Conservation (phyloP, 2,888 invertebrate species). For the Brachyopa scutellaris region DNA sequence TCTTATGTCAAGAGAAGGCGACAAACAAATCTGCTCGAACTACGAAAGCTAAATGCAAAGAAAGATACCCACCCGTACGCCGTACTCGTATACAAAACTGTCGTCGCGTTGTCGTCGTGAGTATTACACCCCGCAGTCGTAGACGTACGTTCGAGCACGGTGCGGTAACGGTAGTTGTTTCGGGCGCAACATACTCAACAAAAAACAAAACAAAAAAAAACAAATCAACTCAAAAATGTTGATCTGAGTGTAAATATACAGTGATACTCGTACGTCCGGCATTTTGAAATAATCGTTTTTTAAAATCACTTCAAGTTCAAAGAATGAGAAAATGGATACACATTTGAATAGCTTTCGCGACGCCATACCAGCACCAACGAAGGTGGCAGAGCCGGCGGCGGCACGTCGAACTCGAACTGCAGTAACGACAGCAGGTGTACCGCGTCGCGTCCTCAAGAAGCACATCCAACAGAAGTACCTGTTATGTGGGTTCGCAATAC, state of each 20-base stretch:
- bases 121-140: background rate
- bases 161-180: no score
- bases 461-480: slow-evolving; percentile 82
- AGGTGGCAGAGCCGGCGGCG: slow-evolving; percentile 53
- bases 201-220: background rate
- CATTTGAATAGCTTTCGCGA: slow-evolving; percentile 57
- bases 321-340: slow-evolving; percentile 35
- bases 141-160: no score
- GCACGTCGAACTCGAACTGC: slow-evolving; percentile 75
- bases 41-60: slow-evolving; percentile 61
- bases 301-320: background rate
- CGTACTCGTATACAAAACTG: no score
- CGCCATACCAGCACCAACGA: slow-evolving; percentile 8
- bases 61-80: no score
- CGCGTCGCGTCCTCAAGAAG: slow-evolving; percentile 80
- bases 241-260: slow-evolving; percentile 25
- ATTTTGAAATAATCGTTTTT: background rate
- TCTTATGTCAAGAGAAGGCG: slow-evolving; percentile 69
- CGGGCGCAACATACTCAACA: no score
- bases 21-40: slow-evolving; percentile 62
- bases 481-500: slow-evolving; percentile 81
- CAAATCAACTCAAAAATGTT: no score
- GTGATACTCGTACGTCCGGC: background rate
- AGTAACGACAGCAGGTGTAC: slow-evolving; percentile 79
- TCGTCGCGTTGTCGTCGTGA: slow-evolving; percentile 20